A percentile compares a stretch with the other conserved stretches of the same genome.
Evolutionary conservation across 2,888 invertebrate genomes (phyloP).

Genomic region (Tipula confusa): DNA sequence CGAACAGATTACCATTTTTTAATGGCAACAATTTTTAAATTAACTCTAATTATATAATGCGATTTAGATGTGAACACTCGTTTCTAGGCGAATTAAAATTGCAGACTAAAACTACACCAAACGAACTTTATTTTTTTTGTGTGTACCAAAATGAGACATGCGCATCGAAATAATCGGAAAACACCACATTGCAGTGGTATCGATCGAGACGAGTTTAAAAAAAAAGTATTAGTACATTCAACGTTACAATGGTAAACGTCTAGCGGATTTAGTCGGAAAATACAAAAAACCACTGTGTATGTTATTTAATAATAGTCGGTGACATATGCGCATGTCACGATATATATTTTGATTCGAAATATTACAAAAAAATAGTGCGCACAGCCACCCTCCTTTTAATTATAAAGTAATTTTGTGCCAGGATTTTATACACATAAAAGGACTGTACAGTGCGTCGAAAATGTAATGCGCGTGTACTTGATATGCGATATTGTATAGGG

Average conservation of each 20-base stretch:
- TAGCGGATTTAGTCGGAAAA: background rate
- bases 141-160: background rate
- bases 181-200: background rate
- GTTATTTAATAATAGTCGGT: background rate
- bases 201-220: background rate
- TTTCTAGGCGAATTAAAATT: background rate
- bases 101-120: background rate
- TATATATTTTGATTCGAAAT: background rate
- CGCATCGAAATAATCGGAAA: background rate
- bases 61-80: no score
- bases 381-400: background rate
- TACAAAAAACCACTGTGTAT: background rate
- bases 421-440: background rate
- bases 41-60: background rate
- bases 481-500: background rate
- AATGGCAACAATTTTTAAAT: background rate
- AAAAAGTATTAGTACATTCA: background rate
- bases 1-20: constrained; percentile 7
- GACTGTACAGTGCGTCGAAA: background rate
- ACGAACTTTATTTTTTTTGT: background rate
- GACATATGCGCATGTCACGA: background rate
- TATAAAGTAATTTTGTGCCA: background rate
- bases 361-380: background rate
- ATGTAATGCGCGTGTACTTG: background rate
- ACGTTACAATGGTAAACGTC: background rate